Evolutionary conservation across 2,113 vertebrate species (phyloP).

Genomic region (Ancistrus triradiatus): DNA sequence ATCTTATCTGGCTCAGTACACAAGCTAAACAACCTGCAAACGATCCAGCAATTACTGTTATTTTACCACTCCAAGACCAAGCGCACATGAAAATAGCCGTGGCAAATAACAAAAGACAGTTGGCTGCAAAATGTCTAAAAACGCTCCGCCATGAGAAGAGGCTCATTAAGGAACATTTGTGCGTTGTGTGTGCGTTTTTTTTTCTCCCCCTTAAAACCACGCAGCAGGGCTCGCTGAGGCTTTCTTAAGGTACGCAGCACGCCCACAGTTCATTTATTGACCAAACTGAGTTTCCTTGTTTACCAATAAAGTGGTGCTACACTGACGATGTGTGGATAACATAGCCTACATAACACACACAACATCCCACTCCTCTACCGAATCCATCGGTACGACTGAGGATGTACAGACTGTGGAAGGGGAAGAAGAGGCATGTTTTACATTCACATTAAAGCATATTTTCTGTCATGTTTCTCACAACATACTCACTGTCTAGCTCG

Average conservation of each 20-base stretch:
- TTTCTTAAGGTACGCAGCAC: conserved; percentile 45
- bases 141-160: conserved; percentile 68
- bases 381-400: conserved; percentile 25
- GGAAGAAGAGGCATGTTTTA: conserved; percentile 16
- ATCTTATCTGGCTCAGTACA: conserved; percentile 90
- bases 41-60: conserved; percentile 88
- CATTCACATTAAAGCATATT: conserved; percentile 25
- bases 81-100: conserved; percentile 80
- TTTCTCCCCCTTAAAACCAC: conserved; percentile 38
- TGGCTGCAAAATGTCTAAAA: conserved; percentile 73
- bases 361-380: conserved; percentile 36
- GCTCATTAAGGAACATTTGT: conserved; percentile 70
- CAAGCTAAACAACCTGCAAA: conserved; percentile 92
- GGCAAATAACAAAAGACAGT: conserved; percentile 83
- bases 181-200: conserved; percentile 34
- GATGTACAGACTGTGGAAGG: neutral
- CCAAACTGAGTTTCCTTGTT: conserved; percentile 61
- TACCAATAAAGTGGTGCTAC: conserved; percentile 60
- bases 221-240: conserved; percentile 44
- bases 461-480: conserved; percentile 30
- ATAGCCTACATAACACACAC: conserved; percentile 36
- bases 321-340: conserved; percentile 54
- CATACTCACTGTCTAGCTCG: conserved; percentile 15
- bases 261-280: conserved; percentile 59
- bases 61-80: conserved; percentile 74